Evolutionary conservation across 2,113 vertebrate genomes (phyloP), one percentile per base, ranked within the genome.

Genomic region (Chamaea fasciata): DNA sequence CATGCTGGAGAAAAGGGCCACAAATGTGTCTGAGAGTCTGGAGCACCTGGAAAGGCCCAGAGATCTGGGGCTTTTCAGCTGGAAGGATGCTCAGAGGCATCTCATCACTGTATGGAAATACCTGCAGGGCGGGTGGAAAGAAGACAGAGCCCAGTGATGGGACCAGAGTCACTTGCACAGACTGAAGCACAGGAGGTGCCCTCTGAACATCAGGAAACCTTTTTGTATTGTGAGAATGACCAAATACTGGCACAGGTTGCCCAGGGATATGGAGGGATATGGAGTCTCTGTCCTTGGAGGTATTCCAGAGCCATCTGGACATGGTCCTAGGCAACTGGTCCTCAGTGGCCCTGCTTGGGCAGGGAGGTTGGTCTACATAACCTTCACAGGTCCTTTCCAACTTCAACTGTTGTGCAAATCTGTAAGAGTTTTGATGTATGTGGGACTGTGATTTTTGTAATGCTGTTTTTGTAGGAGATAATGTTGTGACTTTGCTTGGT

Each of bases 141-240:
- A 44, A 15, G n/a, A 21, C 0, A 0, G 69, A 41, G 39, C n/a
- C 62, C 59, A 55, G 6, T 50, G 35, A 26, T 77, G n/a, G 39
- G 33, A 69, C 9, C 35, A 64, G 39, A 87, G 59, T 10, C 42
- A 41, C 0, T 42, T 33, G 37, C 22, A 31, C 18, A 77, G 28
- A n/a, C 31, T 49, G 37, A 63, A 80, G 52, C 6, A 63, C 18
- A 73, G 24, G 47, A 63, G 30, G 5, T 53, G 69, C 26, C 13
- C 15, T 77, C 24, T 53, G 69, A 55, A 77, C 16, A 73, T 59
- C 18, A 73, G 35, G 19, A 71, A 87, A 41, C 5, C 8, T 4
- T 46, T 44, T 46, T n/a, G 8, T 30, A 8, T 39, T 56, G 15
- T 47, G 30, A 42, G 27, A 28, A 33, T 68, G 30, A 42, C 33